A percentile compares a stretch with the other conserved stretches of the same genome.
Evolutionary conservation across 1,140 invertebrate genomes (phyloP).

Genomic region (Cepaea nemoralis): DNA sequence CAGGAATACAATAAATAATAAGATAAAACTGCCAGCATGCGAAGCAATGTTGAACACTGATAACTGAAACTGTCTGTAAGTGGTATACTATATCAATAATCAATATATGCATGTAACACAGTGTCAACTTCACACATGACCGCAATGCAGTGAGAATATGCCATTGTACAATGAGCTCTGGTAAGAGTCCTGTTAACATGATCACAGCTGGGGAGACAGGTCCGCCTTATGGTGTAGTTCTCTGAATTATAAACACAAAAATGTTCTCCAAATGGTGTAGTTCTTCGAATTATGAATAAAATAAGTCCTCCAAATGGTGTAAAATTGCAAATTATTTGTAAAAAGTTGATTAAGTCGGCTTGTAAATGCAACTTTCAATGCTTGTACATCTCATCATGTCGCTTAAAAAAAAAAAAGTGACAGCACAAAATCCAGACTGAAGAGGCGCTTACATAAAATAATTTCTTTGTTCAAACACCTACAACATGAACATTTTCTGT

Average conservation of each 20-base stretch:
- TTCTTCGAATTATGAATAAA: no score
- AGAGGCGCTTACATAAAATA: no score
- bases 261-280: no score
- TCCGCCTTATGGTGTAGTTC: background rate
- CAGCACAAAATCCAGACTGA: no score
- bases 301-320: no score
- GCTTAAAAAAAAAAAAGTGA: no score
- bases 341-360: background rate
- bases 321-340: no score
- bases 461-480: background rate
- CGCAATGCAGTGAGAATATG: background rate
- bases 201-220: background rate
- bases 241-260: no score
- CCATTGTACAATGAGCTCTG: background rate
- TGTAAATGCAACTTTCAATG: background rate
- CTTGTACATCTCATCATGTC: background rate
- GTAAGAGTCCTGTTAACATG: background rate
- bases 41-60: background rate
- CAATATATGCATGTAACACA: background rate
- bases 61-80: background rate
- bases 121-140: background rate
- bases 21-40: no score
- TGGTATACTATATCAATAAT: background rate
- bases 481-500: background rate
- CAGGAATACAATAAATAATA: no score